phyloP scores from a whole-genome alignment of 2,888 invertebrate genomes.

The Nomada fucata region DNA sequence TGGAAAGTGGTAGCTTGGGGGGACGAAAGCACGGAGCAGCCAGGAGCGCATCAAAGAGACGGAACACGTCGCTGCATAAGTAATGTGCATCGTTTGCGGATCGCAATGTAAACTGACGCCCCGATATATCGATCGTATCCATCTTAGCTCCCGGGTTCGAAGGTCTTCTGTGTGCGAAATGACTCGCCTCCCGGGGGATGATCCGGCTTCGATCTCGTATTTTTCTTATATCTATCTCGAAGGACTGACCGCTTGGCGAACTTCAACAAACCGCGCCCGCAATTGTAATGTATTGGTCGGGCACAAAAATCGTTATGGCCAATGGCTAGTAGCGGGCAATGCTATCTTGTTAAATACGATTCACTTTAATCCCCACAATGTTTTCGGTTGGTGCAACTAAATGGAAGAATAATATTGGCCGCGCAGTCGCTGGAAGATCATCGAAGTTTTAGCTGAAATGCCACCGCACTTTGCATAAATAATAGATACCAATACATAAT shows the following conservation, averaged over 20 bases:
- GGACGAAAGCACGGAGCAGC: neutral
- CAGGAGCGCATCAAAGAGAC: conserved; percentile 51
- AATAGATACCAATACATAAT: too few relatives aligned
- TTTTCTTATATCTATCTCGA: conserved; percentile 24
- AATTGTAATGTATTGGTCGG: neutral
- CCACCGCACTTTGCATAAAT: too few relatives aligned
- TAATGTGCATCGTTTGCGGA: conserved; percentile 52
- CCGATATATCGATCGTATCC: conserved; percentile 50
- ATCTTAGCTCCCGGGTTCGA: conserved; percentile 37
- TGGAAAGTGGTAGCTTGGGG: neutral
- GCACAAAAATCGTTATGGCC: too few relatives aligned
- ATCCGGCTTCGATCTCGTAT: conserved; percentile 30
- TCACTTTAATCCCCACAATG: too few relatives aligned
- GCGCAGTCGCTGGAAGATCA: too few relatives aligned
- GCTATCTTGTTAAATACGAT: too few relatives aligned
- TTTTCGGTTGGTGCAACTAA: too few relatives aligned
- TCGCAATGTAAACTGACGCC: conserved; percentile 54
- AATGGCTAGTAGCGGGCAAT: too few relatives aligned
- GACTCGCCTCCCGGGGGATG: conserved; percentile 43
- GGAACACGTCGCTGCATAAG: conserved; percentile 54
- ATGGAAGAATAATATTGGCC: too few relatives aligned
- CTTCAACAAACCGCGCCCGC: conserved; percentile 22
- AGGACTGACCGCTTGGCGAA: neutral
- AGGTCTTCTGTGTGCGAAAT: conserved; percentile 43
- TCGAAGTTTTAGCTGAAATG: too few relatives aligned